Base-by-base conservation (phyloP, 2,797 vertebrate genomes). In the Decapterus maruadsi region DNA sequence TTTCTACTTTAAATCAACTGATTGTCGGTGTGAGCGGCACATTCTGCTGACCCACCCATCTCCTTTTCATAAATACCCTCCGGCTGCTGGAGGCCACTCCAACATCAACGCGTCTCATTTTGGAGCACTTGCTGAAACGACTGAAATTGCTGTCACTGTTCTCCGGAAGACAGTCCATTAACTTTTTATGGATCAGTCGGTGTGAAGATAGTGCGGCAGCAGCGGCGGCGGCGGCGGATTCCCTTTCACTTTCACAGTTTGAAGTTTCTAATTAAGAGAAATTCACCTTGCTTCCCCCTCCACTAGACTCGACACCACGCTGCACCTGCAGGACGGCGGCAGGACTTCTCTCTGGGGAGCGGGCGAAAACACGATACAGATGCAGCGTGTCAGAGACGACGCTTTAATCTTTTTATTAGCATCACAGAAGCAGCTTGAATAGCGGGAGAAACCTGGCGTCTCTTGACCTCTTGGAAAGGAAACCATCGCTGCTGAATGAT, bases 401-500 rank as follows among this genome's bases (percentile, higher is more conserved):
- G 12, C 3, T 68, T 40, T 20, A 5, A 38, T 53, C 4, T 55
- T 51, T 61, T 51, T 48, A 6, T 38, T 40, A 8, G 20, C 20
- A 43, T 53, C 26, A 38, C 55, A 13, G 48, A 16, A 53, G 10
- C 40, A 38, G 22, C 26, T 29, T 22, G 43, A 58, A 54, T 43
- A 58, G 40, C 0, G 3, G 53, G 29, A 64, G 36, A 48, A 56
- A 58, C 13, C 2, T 22, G 4, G 48, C 60, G 26, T 12, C 8
- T 17, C 6, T 36, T 26, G 57, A 31, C 61, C n/a, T 20, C 26
- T 51, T 51, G 22, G 26, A 43, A n/a, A 3, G 26, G 26, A 56
- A 61, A 66, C 59, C 3, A 6, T 19, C 51, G 29, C 2, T 1
- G 63, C 64, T 80, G 60, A 58, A 13, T 38, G 34, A 14, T 55